Conservation (phyloP, 2,113 vertebrate species). For the Aptenodytes patagonicus region DNA sequence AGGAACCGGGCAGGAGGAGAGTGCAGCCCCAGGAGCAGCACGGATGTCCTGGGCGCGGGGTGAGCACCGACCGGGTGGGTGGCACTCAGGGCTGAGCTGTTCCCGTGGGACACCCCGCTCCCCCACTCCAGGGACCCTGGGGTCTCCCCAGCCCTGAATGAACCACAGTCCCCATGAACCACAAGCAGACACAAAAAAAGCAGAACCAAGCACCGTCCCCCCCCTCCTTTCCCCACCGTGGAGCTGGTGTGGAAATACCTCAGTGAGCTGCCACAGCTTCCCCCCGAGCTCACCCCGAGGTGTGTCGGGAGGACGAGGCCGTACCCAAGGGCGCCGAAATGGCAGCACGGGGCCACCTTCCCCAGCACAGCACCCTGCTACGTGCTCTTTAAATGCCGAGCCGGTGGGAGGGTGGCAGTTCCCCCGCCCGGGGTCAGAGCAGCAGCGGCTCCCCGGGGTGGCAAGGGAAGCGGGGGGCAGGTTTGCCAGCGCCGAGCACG, state of each 20-base stretch:
- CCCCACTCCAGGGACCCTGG: not conserved
- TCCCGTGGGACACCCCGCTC: accelerated
- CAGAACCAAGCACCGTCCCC: not conserved
- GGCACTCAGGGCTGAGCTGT: not conserved
- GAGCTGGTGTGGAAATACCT: not conserved
- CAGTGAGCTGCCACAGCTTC: accelerated
- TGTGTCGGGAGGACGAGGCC: accelerated
- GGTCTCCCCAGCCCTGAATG: not conserved
- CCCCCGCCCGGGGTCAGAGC: not conserved
- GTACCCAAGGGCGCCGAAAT: accelerated
- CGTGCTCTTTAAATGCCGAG: not conserved
- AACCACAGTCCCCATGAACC: not conserved
- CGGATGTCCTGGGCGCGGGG: accelerated
- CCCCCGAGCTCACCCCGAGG: accelerated
- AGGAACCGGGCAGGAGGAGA: not conserved
- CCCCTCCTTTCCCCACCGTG: accelerated
- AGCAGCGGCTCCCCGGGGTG: not conserved
- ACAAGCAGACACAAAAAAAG: accelerated
- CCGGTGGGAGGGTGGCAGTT: not conserved
- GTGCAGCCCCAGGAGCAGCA: not conserved
- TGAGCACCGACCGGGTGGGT: accelerated
- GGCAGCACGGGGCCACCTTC: not conserved
- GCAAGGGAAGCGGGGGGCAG: not conserved
- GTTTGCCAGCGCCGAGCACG: not conserved
- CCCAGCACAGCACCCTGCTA: not conserved